Base-by-base conservation (phyloP, 2,888 invertebrate species). In the Melanophora roralis region DNA sequence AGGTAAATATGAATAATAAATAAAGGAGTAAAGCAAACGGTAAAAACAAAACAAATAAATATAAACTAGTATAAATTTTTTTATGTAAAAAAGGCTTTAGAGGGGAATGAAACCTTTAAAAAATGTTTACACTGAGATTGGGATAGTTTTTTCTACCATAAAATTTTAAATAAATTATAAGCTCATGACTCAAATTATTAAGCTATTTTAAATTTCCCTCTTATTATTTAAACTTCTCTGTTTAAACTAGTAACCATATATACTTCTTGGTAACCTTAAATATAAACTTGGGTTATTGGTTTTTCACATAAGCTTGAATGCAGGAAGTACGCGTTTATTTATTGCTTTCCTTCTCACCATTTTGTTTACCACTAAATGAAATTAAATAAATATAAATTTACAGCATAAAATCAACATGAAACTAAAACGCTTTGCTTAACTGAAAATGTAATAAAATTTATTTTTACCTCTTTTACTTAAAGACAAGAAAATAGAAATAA, bases 311-410 rank as follows among this genome's bases (percentile, higher is more conserved):
- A n/a, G n/a, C 49, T 51, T 27, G 40, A 16, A 9, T 51, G n/a
- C 49, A 32, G 69, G 69, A 71, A 71, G 21, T 71, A 40, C 51
- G 40, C 40, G 32, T 71, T 71, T 69, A 49, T 49, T 69, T 69
- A 14, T 45, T 34, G 0, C 34, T 43, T 43, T 14, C 6, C 16
- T 38, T 38, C 1, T 16, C 32, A 14, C 23, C n/a, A 51, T 9
- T 53, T 65, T 27, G 27, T 32, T 19, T 27, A 32, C 19, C 12
- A 71, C 62, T 47, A 62, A 51, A 67, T 2, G n/a, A 23, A 67
- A 67, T 45, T 23, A 53, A 45, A 75, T 43, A 51, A 53, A 68
- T 68, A 55, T 53, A 62, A 75, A 68, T 62, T 75, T 38, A 45
- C 36, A 5, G 43, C 36, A 62, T 53, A 45, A 75, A 75, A 68